Evolutionary conservation across 53 echinoderm and acorn worm genomes (phyloP).

Genomic region (Apostichopus leukothele): DNA sequence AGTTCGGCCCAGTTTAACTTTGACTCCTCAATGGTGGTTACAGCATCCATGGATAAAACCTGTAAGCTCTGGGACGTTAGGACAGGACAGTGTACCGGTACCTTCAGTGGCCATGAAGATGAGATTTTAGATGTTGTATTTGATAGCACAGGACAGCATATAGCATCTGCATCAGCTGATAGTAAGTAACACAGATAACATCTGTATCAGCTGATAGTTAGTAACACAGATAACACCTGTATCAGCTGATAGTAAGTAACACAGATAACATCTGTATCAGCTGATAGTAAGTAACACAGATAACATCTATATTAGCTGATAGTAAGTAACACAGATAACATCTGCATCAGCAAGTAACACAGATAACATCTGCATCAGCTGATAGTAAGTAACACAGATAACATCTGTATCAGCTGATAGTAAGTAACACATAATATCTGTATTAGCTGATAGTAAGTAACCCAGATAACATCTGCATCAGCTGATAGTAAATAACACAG

Average conservation of each 20-base stretch:
- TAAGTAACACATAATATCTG: too few relatives aligned
- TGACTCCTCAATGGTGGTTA: constrained; percentile 93
- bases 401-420: too few relatives aligned
- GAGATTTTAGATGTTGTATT: constrained; percentile 94
- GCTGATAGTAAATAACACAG: background rate
- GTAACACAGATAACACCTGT: background rate
- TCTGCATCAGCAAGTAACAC: background rate
- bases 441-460: too few relatives aligned
- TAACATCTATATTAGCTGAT: too few relatives aligned
- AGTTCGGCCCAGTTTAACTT: constrained; percentile 99
- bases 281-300: too few relatives aligned
- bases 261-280: background rate
- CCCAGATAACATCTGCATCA: too few relatives aligned
- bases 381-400: background rate
- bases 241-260: background rate
- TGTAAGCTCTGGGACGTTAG: constrained; percentile 95
- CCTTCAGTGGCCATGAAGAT: constrained; percentile 90
- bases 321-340: background rate
- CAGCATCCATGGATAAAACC: constrained; percentile 97
- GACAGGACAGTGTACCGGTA: constrained; percentile 86
- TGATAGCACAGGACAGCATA: constrained; percentile 95
- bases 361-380: background rate
- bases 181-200: constrained; percentile 53
- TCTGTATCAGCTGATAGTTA: too few relatives aligned
- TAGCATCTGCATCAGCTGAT: constrained; percentile 95